Evolutionary conservation across 2,888 invertebrate species (phyloP), one percentile per base, ranked within the genome.

Genomic region (Cephus nigrinus): DNA sequence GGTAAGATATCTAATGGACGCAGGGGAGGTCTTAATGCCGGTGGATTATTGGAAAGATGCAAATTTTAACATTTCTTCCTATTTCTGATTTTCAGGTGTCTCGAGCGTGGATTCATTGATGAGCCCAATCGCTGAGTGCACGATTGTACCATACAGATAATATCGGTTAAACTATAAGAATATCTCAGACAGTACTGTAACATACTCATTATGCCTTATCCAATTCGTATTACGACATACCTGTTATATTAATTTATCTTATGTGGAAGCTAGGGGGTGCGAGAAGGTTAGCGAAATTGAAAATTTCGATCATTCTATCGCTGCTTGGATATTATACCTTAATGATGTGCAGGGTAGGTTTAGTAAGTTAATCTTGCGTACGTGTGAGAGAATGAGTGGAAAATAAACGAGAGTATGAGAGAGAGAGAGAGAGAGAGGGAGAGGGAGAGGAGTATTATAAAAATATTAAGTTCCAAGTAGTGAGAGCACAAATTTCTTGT

Each of bases 131-230:
- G 55, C 79, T 73, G 80, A 82, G 78, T 81, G 80, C 81, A 81
- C 82, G 82, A 84, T 87, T 88, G 87, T 87, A 88, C 80, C 80
- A 86, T 86, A 87, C 83, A 86, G 84, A 84, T 86, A 88, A 86
- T 83, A 85, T 83, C 82, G 83, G 81, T 85, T 86, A 82, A 83
- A 82, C 77, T 79, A 83, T 86, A 86, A 87, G 84, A 83, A 81
- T 85, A 84, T 82, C 82, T 82, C 71, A 83, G 80, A 80, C 82
- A 82, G 80, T 84, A 86, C 82, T 87, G 87, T 88, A 88, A 86
- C 85, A 86, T 87, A 88, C 84, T 87, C 85, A 87, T 83, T 84
- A 83, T 82, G 80, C 82, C 80, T 78, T 81, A 82, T 31, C 4
- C 31, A 71, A 71, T 71, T 71, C 71, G 71, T 32, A 71, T 33